Evolutionary conservation across 2,797 vertebrate genomes (phyloP).

Genomic region (Poliocrania exsul): DNA sequence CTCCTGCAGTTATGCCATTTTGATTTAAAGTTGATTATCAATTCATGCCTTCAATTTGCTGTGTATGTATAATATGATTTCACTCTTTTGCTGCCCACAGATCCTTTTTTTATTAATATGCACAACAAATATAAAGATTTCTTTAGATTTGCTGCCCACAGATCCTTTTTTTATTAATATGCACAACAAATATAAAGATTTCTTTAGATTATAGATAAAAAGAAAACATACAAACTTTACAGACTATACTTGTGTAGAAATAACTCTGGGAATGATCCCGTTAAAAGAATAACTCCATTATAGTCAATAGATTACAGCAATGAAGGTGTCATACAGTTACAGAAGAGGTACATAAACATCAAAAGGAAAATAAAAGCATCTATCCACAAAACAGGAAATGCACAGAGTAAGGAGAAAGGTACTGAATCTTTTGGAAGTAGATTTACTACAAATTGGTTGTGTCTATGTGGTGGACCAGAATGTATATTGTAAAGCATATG

Average conservation of each 20-base stretch:
- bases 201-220: not conserved
- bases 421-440: not conserved
- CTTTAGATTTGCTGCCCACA: not conserved
- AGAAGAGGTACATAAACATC: constrained; percentile 12
- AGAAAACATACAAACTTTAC: not conserved
- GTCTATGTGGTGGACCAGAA: not conserved
- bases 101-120: not conserved
- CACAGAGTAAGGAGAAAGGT: not conserved
- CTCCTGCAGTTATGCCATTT: not conserved
- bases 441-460: not conserved
- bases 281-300: not conserved
- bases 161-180: not conserved
- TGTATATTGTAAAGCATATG: not conserved
- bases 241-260: not conserved
- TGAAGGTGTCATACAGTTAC: not conserved
- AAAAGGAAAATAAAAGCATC: not conserved
- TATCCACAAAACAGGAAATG: not conserved
- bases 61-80: not conserved
- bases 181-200: not conserved
- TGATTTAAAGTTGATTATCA: not conserved
- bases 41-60: not conserved
- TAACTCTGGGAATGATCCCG: not conserved
- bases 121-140: not conserved
- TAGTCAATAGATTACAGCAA: constrained; percentile 13
- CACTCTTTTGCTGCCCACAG: not conserved